Base-by-base conservation (phyloP, 37 sponge, comb jelly and placozoan genomes). In the Ianthella basta region DNA sequence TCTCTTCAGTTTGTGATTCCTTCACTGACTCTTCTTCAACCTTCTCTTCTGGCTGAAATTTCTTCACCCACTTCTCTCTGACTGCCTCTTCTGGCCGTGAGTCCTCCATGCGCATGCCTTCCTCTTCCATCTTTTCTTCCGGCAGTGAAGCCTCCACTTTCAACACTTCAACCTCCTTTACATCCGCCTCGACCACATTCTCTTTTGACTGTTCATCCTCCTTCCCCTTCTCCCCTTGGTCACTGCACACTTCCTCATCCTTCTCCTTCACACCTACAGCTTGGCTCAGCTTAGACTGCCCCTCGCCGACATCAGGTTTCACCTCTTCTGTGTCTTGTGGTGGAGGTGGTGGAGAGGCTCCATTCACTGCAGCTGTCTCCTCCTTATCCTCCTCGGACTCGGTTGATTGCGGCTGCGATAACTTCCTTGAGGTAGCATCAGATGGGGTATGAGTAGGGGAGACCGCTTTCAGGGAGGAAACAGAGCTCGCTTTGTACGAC, bases 41-140 rank as follows among this genome's bases (percentile, higher is more conserved):
- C 25, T 60, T 30, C 56, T 23, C 60, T 35, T 59, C 44, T 67
- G 20, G 54, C 69, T 65, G 44, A 33, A 25, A 16, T 30, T 80
- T 21, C 33, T 67, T 69, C 39, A 66, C 81, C 87, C 33, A n/a
- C 80, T 54, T 68, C 87, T 63, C 56, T 81, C 66, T 70, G 39
- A 36, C 67, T 55, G 61, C 80, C 67, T 77, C 35, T 0, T 15
- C 20, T 10, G 16, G 15, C 35, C 35, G 32, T 60, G 32, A 13
- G 20, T n/a, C 63, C 40, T 15, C 35, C 82, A 36, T 60, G 2
- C 32, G 44, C 57, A 34, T 55, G 25, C 80, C 10, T 41, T 40
- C 29, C 44, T 29, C 1, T 39, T 27, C 80, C 37, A 61, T 80
- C 36, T 81, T 72, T 35, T 65, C 82, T 70, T 69, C 72, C n/a